These are phyloP conservation scores for Erithacus rubecula DNA, from an alignment of 2,797 vertebrate genomes.

Conservation along the genomic window DNA sequence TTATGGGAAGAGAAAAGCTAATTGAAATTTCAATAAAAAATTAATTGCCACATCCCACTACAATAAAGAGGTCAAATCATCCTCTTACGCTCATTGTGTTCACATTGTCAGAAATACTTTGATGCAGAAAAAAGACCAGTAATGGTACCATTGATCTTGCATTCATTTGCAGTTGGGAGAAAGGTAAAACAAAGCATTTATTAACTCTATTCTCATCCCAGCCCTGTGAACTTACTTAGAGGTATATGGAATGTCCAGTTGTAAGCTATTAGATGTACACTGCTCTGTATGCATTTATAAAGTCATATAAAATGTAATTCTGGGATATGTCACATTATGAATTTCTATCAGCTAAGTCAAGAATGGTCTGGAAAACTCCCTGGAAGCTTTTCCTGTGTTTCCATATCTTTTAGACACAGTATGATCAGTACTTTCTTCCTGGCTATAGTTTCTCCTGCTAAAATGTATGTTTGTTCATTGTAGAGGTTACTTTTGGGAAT, in stretches of 20 bases:
- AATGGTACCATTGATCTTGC: slow-evolving; percentile 38
- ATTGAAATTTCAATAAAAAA: slow-evolving; percentile 77
- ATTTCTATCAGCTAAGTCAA: neutral
- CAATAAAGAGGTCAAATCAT: slow-evolving; percentile 71
- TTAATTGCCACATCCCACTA: slow-evolving; percentile 72
- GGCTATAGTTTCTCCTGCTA: neutral
- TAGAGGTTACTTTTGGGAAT: neutral
- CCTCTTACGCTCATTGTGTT: slow-evolving; percentile 1
- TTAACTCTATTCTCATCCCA: slow-evolving; percentile 23
- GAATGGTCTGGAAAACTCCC: neutral
- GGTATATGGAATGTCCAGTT: neutral
- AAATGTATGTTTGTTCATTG: neutral
- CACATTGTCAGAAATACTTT: slow-evolving; percentile 60
- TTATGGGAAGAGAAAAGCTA: slow-evolving; percentile 72
- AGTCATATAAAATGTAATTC: neutral
- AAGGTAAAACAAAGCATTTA: slow-evolving; percentile 1
- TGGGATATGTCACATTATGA: neutral
- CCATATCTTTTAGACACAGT: neutral
- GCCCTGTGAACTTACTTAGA: neutral
- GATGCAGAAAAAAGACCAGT: slow-evolving; percentile 61
- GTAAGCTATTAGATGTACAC: neutral
- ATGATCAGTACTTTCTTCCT: neutral
- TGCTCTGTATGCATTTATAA: neutral
- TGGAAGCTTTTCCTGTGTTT: neutral
- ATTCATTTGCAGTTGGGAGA: slow-evolving; percentile 37